These are phyloP conservation scores for Patiria pectinifera DNA, from an alignment of 53 echinoderm and acorn worm genomes.

Conservation along the genomic window DNA sequence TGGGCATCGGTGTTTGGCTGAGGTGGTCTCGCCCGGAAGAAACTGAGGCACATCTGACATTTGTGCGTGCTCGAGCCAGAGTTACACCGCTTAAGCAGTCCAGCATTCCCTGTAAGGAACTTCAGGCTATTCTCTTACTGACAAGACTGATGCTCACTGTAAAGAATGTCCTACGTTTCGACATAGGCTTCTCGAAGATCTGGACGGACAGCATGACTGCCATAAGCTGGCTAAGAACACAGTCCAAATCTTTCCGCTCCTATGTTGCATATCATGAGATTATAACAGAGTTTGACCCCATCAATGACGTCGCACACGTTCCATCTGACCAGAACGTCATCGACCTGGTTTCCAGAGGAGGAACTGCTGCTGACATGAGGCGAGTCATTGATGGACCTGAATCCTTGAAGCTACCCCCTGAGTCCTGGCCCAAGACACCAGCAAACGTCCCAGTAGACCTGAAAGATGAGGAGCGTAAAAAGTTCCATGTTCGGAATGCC, in stretches of 20 bases:
- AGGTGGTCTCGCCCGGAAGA: conserved; percentile 73
- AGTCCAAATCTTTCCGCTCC: conserved; percentile 72
- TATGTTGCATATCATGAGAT: conserved; percentile 80
- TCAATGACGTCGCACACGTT: conserved; percentile 62
- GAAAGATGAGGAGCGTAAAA: conserved; percentile 49
- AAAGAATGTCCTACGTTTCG: conserved; percentile 67
- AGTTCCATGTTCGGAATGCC: no score
- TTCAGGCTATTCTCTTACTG: conserved; percentile 71
- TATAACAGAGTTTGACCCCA: conserved; percentile 76
- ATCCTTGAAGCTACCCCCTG: not conserved
- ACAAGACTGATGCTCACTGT: conserved; percentile 71
- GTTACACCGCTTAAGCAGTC: conserved; percentile 77
- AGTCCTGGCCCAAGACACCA: conserved; percentile 84
- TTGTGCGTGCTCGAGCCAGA: conserved; percentile 77
- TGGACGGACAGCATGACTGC: conserved; percentile 70
- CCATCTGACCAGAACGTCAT: conserved; percentile 73
- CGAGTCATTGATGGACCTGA: no score
- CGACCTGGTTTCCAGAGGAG: conserved; percentile 80
- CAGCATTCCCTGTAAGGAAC: conserved; percentile 75
- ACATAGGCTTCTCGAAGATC: conserved; percentile 72
- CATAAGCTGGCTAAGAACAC: conserved; percentile 67
- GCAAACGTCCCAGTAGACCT: conserved; percentile 61
- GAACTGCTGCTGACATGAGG: conserved; percentile 73
- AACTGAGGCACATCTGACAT: conserved; percentile 59
- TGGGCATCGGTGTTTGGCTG: conserved; percentile 84